Conservation (phyloP, 2,888 invertebrate genomes). For the Magallana nippona region DNA sequence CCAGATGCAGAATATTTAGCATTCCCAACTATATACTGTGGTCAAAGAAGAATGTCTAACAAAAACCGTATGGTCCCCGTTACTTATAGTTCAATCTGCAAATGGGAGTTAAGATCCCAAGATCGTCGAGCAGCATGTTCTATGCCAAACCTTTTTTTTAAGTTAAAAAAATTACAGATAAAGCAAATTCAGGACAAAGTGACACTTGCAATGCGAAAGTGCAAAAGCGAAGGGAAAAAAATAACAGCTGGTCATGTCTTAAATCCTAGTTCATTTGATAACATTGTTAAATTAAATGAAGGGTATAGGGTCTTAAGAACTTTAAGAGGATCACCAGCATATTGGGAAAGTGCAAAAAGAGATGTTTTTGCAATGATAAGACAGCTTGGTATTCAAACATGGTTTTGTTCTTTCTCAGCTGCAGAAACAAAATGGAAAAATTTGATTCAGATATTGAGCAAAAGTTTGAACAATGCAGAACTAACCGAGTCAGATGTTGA, state of each 20-base stretch:
- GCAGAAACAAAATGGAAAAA: slow-evolving; percentile 49
- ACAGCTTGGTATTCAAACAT: slow-evolving; percentile 48
- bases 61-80: slow-evolving; percentile 9
- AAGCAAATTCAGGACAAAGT: slow-evolving; percentile 53
- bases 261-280: not conserved
- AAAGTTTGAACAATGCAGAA: no score
- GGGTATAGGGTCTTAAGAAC: slow-evolving; percentile 49
- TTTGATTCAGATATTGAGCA: no score
- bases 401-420: slow-evolving; percentile 50
- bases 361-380: slow-evolving; percentile 51
- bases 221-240: slow-evolving; percentile 42
- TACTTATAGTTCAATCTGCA: slow-evolving; percentile 35
- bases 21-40: slow-evolving; percentile 27
- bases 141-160: slow-evolving; percentile 53
- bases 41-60: slow-evolving; percentile 11
- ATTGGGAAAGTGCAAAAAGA: slow-evolving; percentile 53
- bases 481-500: no score
- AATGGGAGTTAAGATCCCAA: slow-evolving; percentile 22
- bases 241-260: slow-evolving; percentile 47
- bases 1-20: slow-evolving; percentile 26
- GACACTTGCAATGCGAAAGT: slow-evolving; percentile 49
- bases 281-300: not conserved
- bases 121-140: slow-evolving; percentile 44
- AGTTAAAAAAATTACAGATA: slow-evolving; percentile 16
- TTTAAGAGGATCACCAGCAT: slow-evolving; percentile 53